Conservation (phyloP, 2,888 invertebrate genomes). For the Hartigia nigra region DNA sequence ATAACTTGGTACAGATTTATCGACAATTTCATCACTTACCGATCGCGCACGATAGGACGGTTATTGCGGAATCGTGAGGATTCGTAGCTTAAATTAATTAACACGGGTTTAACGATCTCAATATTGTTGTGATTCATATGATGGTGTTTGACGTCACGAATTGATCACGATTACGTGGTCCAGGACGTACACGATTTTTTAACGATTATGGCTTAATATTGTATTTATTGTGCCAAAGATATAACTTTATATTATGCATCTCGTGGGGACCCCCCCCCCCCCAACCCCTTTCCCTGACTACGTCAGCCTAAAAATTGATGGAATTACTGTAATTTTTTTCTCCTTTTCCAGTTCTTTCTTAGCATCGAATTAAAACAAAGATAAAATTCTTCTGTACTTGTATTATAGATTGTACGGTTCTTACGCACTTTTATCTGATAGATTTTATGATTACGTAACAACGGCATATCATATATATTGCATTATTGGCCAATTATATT, state of each 20-base stretch:
- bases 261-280: not conserved
- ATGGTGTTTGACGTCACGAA: not conserved
- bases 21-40: not conserved
- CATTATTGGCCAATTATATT: not conserved
- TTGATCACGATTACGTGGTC: not conserved
- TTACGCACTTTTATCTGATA: not conserved
- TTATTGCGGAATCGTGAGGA: not conserved
- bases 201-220: constrained; percentile 39
- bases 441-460: not conserved
- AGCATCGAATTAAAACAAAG: constrained; percentile 21
- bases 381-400: not conserved
- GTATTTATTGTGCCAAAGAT: constrained; percentile 63
- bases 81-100: not conserved
- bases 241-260: constrained; percentile 16
- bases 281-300: not conserved
- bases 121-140: not conserved
- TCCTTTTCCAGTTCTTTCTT: constrained; percentile 34
- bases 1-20: not conserved
- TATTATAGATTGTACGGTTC: not conserved
- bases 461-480: not conserved
- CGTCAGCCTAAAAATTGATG: not conserved
- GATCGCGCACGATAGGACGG: not conserved
- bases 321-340: constrained; percentile 12
- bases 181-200: not conserved
- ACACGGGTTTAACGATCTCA: not conserved